Evolutionary conservation across 2,888 invertebrate genomes (phyloP).

Genomic region (Chymomyza caudatula): DNA sequence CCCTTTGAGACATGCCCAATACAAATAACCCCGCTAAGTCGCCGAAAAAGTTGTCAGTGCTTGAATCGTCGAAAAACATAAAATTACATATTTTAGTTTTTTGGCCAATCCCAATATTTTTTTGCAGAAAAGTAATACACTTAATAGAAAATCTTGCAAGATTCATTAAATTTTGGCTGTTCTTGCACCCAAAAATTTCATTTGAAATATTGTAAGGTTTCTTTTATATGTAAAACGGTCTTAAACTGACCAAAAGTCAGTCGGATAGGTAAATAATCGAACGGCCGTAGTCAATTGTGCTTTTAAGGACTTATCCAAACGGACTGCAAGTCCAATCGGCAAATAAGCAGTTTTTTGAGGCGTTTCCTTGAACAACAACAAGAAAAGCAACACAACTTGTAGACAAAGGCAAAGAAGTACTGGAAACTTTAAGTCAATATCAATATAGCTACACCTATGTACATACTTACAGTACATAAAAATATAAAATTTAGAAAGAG

Average conservation of each 20-base stretch:
- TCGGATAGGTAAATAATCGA: constrained; percentile 6
- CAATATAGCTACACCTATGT: constrained; percentile 39
- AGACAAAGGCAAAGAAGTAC: constrained; percentile 55
- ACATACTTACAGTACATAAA: constrained; percentile 36
- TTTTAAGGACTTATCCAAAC: background rate
- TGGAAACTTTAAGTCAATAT: constrained; percentile 69
- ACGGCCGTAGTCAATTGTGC: constrained; percentile 10
- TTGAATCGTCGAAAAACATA: too few relatives aligned
- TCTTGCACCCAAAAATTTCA: too few relatives aligned
- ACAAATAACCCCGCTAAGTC: too few relatives aligned
- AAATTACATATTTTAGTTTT: too few relatives aligned
- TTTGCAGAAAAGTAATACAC: too few relatives aligned
- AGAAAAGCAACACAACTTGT: constrained; percentile 26
- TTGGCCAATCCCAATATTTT: too few relatives aligned
- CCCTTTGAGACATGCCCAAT: too few relatives aligned
- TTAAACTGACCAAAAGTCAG: background rate
- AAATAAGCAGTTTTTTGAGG: constrained; percentile 57
- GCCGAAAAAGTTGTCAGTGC: too few relatives aligned
- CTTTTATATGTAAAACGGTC: background rate
- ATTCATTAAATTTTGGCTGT: too few relatives aligned
- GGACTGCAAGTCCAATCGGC: constrained; percentile 7
- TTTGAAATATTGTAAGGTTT: background rate
- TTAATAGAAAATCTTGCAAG: too few relatives aligned
- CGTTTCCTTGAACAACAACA: constrained; percentile 44
- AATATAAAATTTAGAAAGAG: constrained; percentile 5